Conservation (phyloP, 1,140 invertebrate genomes). For the Olivierus martensii region DNA sequence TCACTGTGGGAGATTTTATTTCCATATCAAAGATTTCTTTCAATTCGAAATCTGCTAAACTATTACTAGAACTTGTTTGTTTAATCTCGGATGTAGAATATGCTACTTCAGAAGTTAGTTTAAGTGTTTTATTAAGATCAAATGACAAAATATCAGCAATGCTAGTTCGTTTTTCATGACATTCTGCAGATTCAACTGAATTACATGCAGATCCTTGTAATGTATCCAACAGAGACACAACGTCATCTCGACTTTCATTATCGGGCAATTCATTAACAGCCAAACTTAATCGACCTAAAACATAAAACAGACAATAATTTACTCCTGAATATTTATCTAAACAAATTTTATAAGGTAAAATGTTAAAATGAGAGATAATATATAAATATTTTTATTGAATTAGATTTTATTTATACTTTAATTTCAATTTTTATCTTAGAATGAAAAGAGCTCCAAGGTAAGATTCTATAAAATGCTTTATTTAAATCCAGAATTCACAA, state of each 20-base stretch:
- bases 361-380: too few species aligned
- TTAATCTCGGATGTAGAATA: not conserved
- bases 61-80: not conserved
- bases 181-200: conserved; percentile 3
- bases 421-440: too few species aligned
- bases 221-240: conserved; percentile 14
- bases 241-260: conserved; percentile 8
- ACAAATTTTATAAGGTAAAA: too few species aligned
- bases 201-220: conserved; percentile 18
- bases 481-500: too few species aligned
- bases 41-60: not conserved
- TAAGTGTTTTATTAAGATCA: conserved; percentile 12
- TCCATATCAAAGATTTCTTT: too few species aligned
- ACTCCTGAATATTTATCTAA: too few species aligned
- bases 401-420: too few species aligned
- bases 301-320: not conserved
- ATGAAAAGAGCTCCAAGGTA: too few species aligned
- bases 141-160: conserved; percentile 16
- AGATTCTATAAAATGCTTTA: too few species aligned
- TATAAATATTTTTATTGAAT: too few species aligned
- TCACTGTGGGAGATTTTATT: too few species aligned
- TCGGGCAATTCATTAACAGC: conserved; percentile 17
- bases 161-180: conserved; percentile 7
- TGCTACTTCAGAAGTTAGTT: not conserved
- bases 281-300: conserved; percentile 17